These are phyloP conservation scores for Thunnus maccoyii DNA, from an alignment of 2,113 vertebrate genomes.

Conservation along the genomic window DNA sequence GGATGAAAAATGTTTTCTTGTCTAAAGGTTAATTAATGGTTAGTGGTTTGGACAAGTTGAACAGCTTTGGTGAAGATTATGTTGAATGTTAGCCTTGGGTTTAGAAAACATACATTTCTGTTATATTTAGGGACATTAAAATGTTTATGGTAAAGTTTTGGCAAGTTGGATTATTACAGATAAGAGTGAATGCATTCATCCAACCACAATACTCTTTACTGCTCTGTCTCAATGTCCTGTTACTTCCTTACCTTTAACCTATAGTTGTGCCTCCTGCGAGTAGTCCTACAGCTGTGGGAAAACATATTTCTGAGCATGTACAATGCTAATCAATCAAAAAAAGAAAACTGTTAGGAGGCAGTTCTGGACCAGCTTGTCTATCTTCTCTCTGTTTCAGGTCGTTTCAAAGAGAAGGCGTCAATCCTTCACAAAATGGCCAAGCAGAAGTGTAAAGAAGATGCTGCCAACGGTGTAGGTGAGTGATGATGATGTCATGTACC, in stretches of 20 bases:
- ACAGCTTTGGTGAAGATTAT: not conserved
- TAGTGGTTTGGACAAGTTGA: not conserved
- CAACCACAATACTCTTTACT: not conserved
- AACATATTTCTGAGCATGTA: no score
- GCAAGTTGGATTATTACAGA: not conserved
- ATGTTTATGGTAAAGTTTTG: not conserved
- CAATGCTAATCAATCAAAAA: not conserved
- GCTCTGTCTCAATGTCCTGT: not conserved
- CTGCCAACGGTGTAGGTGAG: constrained; percentile 87
- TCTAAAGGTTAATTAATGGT: no score
- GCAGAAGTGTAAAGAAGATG: constrained; percentile 92
- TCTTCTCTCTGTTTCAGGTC: constrained; percentile 84
- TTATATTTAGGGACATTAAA: not conserved
- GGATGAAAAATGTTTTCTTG: not conserved
- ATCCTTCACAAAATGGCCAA: constrained; percentile 97
- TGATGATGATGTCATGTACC: constrained; percentile 9
- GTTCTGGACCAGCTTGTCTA: not conserved
- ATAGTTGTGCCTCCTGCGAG: no score
- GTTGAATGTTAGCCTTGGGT: not conserved
- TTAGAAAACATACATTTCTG: not conserved
- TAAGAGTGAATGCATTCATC: not conserved
- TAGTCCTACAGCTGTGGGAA: no score
- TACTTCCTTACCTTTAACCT: no score
- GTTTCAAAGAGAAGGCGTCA: constrained; percentile 94
- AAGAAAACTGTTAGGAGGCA: not conserved